Conservation (phyloP, 1,140 invertebrate genomes). For the Kradibia gibbosae region DNA sequence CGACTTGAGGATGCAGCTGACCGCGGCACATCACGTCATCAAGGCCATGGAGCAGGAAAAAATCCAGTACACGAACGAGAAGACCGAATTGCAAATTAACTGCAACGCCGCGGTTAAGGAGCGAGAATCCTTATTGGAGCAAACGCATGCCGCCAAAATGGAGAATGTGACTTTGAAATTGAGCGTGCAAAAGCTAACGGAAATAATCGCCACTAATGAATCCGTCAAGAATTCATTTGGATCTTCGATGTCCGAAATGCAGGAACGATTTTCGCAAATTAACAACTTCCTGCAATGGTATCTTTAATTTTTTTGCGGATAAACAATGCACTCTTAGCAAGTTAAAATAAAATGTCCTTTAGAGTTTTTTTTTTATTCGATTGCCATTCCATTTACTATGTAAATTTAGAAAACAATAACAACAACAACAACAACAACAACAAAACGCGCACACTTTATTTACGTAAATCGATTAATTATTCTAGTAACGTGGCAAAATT, state of each 20-base stretch:
- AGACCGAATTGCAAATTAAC: slow-evolving; percentile 57
- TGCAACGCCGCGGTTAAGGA: slow-evolving; percentile 57
- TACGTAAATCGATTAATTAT: too few relatives aligned
- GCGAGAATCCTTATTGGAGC: slow-evolving; percentile 56
- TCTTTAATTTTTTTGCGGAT: not conserved
- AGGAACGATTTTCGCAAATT: slow-evolving; percentile 25
- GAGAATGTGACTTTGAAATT: slow-evolving; percentile 58
- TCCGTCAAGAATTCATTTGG: slow-evolving; percentile 21
- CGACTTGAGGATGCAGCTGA: slow-evolving; percentile 58
- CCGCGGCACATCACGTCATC: slow-evolving; percentile 52
- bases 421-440: too few relatives aligned
- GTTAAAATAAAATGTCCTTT: too few relatives aligned
- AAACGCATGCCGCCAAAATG: slow-evolving; percentile 53
- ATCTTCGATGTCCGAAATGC: slow-evolving; percentile 23
- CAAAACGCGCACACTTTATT: too few relatives aligned
- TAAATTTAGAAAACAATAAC: too few relatives aligned
- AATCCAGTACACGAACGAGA: slow-evolving; percentile 54
- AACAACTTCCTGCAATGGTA: slow-evolving; percentile 33
- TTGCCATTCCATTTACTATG: too few relatives aligned
- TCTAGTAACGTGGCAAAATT: slow-evolving; percentile 54
- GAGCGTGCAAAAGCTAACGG: slow-evolving; percentile 54
- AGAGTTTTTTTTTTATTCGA: too few relatives aligned
- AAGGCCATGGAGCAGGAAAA: slow-evolving; percentile 62
- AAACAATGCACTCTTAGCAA: too few relatives aligned
- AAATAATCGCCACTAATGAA: slow-evolving; percentile 46